A percentile compares a stretch with the other conserved stretches of the same genome.
Conservation (phyloP, 1,140 invertebrate genomes). For the Drosophila chauvacae region DNA sequence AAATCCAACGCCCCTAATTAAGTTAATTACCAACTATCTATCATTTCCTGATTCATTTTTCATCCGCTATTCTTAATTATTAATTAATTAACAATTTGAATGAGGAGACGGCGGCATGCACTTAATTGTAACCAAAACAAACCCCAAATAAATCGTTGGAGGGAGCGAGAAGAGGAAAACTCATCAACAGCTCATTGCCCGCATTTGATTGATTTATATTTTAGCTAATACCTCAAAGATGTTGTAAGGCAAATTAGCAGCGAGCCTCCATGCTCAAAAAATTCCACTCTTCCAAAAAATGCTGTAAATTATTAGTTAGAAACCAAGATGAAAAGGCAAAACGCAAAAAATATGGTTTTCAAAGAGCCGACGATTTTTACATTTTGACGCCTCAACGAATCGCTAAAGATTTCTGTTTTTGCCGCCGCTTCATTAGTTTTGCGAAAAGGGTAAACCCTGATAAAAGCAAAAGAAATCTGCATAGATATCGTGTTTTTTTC, state of each 20-base stretch:
- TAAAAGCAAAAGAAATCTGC: constrained; percentile 52
- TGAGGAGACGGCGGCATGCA: constrained; percentile 55
- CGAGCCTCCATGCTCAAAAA: not conserved
- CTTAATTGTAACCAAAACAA: constrained; percentile 47
- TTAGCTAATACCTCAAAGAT: constrained; percentile 15
- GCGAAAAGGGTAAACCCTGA: constrained; percentile 21
- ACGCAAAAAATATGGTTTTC: constrained; percentile 51
- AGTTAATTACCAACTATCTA: constrained; percentile 64
- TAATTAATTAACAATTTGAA: constrained; percentile 70
- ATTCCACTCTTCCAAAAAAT: constrained; percentile 44
- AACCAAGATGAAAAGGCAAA: constrained; percentile 35
- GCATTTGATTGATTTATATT: constrained; percentile 57
- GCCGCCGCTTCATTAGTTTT: constrained; percentile 43
- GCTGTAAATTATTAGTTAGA: constrained; percentile 31
- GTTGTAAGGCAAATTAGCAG: constrained; percentile 63
- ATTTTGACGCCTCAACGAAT: constrained; percentile 58
- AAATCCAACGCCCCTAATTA: constrained; percentile 56
- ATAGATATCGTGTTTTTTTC: constrained; percentile 51
- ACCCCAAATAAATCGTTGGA: constrained; percentile 21
- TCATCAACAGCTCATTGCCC: constrained; percentile 50
- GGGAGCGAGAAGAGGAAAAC: constrained; percentile 9
- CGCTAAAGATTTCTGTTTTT: constrained; percentile 16
- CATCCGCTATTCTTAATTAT: constrained; percentile 71
- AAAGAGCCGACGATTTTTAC: constrained; percentile 50
- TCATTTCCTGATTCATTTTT: constrained; percentile 71